Conservation (phyloP, 2,888 invertebrate genomes). For the Drosophila anomalata region DNA sequence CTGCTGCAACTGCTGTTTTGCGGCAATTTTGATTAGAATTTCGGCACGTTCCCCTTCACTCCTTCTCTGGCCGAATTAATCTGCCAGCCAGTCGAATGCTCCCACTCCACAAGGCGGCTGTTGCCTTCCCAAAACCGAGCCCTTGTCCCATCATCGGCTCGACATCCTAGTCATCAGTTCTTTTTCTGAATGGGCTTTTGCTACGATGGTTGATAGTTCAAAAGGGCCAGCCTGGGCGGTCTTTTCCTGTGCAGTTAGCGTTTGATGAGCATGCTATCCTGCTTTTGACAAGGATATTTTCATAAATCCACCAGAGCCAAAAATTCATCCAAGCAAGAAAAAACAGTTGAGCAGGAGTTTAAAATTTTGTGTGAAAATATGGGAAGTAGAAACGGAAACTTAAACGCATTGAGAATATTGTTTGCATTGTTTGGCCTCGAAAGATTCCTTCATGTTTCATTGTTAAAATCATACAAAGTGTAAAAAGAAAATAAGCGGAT, state of each 20-base stretch:
- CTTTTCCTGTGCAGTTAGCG: conserved; percentile 17
- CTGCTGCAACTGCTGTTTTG: conserved; percentile 58
- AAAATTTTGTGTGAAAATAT: no score
- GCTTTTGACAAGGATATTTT: conserved; percentile 25
- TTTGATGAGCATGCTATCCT: conserved; percentile 26
- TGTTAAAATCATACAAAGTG: background rate
- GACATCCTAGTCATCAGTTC: conserved; percentile 15
- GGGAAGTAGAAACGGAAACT: no score
- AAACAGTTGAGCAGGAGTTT: conserved; percentile 1
- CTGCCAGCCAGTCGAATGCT: conserved; percentile 37
- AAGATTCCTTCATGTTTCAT: no score
- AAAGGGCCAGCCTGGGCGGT: conserved; percentile 19
- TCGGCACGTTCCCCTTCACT: conserved; percentile 51
- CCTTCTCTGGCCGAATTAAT: conserved; percentile 46
- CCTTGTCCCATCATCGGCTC: conserved; percentile 25
- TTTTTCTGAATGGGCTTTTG: conserved; percentile 9
- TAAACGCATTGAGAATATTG: no score
- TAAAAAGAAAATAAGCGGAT: conserved; percentile 12
- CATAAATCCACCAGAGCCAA: conserved; percentile 14
- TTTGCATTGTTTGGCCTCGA: no score
- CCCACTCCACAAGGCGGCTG: background rate
- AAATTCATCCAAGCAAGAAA: background rate
- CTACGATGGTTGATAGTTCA: conserved; percentile 15
- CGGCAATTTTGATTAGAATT: conserved; percentile 74
- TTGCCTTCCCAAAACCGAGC: conserved; percentile 1